Conservation (phyloP, 2,797 vertebrate genomes). For the Silurus lanzhouensis region DNA sequence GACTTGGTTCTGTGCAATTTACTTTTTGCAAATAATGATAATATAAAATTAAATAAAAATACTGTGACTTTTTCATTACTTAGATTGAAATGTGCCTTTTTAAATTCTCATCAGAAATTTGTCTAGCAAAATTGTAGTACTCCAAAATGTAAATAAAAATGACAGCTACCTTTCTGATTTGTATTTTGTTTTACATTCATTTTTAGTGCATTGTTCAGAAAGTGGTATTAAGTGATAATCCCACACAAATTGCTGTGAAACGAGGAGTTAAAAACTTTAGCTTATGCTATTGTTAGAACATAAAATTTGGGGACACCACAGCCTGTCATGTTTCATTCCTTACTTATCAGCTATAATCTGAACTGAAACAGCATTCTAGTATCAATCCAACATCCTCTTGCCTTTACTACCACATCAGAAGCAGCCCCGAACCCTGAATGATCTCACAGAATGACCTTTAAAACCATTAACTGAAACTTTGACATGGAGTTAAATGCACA, state of each 20-base stretch:
- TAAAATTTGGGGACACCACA: background rate
- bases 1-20: background rate
- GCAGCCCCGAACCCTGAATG: no score
- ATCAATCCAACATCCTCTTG: background rate
- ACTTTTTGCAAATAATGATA: background rate
- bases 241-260: background rate
- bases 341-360: background rate
- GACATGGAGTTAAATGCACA: background rate
- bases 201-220: no score
- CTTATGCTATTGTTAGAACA: background rate
- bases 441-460: constrained; percentile 17
- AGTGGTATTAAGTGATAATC: background rate
- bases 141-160: background rate
- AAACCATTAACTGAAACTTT: constrained; percentile 4
- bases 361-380: background rate
- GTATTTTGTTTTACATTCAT: background rate
- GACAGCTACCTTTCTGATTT: background rate
- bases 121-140: background rate
- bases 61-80: background rate
- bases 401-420: background rate
- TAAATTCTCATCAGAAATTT: background rate
- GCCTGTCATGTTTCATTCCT: background rate
- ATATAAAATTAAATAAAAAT: no score
- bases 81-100: background rate
- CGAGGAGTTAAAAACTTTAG: background rate